Base-by-base conservation (phyloP, 2,888 invertebrate species). In the Lochmaea capreae region DNA sequence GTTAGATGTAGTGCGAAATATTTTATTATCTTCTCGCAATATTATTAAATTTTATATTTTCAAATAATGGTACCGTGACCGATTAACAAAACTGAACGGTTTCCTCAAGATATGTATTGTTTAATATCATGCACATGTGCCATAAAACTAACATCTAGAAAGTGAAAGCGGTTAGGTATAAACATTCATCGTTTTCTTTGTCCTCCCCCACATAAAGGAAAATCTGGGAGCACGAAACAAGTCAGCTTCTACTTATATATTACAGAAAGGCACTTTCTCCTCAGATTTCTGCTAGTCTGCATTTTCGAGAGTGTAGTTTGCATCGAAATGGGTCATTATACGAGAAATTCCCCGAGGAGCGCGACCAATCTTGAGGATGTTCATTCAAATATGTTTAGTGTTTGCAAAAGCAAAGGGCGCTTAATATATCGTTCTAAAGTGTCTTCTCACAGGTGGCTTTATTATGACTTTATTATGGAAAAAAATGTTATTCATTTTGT, bases 311-410 rank as follows among this genome's bases (percentile, higher is more conserved):
- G 87, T 87, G 86, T 86, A 87, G 88, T 89, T 89, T 89, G 89
- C 89, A 89, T 89, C 87, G 88, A 89, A 89, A 89, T 89, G 87
- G 87, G 86, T 87, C 87, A 89, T 89, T 89, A 89, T 87, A 85
- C 84, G 82, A 80, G 80, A 82, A 83, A 82, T 81, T 82, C 80
- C 82, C 81, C 81, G 76, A 75, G 77, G 79, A 78, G 78, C 77
- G 78, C 77, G 74, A 79, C 72, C 80, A 80, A 76, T 82, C 77
- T 77, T 71, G 75, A 71, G 72, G 77, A 63, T 18, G 62, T 77
- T 79, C 77, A 78, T 77, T 78, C 80, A 81, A 81, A 81, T 82
- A 83, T 82, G 80, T 81, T 83, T 83, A 81, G 77, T 77, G 81
- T 72, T 80, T 79, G 79, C 72, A 76, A 80, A 79, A 79, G 76